Conservation (phyloP, 2,797 vertebrate species). For the Eutrigla gurnardus region DNA sequence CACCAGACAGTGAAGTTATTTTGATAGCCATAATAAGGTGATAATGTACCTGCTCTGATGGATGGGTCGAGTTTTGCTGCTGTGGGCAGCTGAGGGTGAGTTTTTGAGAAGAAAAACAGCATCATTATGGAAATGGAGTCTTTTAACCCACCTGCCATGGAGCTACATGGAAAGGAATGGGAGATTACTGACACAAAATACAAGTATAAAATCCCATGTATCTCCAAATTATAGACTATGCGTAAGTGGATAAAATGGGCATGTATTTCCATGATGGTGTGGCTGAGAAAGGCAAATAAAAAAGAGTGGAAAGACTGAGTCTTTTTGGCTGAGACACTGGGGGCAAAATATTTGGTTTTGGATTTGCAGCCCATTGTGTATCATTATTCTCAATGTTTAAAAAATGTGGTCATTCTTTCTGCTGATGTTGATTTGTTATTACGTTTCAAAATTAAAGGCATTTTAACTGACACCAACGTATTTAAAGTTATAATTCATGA, state of each 20-base stretch:
- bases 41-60: slow-evolving; percentile 14
- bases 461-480: neutral
- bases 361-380: neutral
- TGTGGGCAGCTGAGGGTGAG: neutral
- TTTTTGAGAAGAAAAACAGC: neutral
- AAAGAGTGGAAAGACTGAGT: slow-evolving; percentile 19
- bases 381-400: neutral
- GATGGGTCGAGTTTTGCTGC: slow-evolving; percentile 2
- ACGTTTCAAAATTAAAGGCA: neutral
- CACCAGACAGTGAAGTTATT: slow-evolving; percentile 8
- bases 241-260: slow-evolving; percentile 3
- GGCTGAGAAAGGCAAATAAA: slow-evolving; percentile 11
- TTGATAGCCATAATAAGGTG: neutral
- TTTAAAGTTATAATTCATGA: neutral
- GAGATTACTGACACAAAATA: neutral
- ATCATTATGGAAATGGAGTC: slow-evolving; percentile 42
- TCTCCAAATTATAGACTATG: neutral
- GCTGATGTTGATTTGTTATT: neutral
- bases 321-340: neutral
- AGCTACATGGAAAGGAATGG: slow-evolving; percentile 29
- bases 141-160: slow-evolving; percentile 36
- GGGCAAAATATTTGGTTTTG: neutral
- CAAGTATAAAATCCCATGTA: neutral
- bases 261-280: slow-evolving; percentile 5
- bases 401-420: neutral